Evolutionary conservation across 2,113 vertebrate genomes (phyloP).

Genomic region (Castor canadensis): DNA sequence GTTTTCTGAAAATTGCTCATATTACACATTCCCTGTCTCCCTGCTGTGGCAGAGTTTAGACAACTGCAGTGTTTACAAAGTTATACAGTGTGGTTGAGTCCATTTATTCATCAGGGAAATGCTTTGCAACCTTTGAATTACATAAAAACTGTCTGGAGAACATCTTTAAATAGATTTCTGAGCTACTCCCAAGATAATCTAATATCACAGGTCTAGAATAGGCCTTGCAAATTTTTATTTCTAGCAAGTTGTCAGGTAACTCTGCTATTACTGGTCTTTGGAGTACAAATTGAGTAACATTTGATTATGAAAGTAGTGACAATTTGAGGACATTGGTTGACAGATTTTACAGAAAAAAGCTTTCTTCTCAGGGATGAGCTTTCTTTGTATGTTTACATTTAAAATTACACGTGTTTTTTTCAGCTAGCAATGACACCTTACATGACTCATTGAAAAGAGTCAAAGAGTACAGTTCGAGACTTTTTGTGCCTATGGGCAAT

Average conservation of each 20-base stretch:
- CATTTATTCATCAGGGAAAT: background rate
- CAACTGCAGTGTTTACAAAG: background rate
- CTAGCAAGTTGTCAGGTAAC: background rate
- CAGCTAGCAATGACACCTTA: background rate
- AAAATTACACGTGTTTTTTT: background rate
- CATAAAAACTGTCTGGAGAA: background rate
- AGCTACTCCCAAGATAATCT: background rate
- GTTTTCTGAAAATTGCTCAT: background rate
- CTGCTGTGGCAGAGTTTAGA: background rate
- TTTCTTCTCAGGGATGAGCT: background rate
- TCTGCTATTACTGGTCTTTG: background rate
- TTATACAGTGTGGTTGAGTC: background rate
- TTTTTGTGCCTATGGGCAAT: background rate
- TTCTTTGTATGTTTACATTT: background rate
- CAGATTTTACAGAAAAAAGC: slow-evolving; percentile 9
- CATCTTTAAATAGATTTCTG: background rate
- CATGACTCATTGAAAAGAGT: background rate
- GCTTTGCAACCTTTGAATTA: background rate
- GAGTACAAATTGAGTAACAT: background rate
- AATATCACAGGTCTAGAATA: background rate
- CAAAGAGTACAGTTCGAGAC: background rate
- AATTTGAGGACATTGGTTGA: slow-evolving; percentile 15
- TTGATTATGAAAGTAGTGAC: background rate
- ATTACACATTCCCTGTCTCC: background rate
- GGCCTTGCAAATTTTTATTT: background rate